Evolutionary conservation across 2,888 invertebrate species (phyloP), one percentile per base, ranked within the genome.

Genomic region (Dasysyrphus tricinctus): DNA sequence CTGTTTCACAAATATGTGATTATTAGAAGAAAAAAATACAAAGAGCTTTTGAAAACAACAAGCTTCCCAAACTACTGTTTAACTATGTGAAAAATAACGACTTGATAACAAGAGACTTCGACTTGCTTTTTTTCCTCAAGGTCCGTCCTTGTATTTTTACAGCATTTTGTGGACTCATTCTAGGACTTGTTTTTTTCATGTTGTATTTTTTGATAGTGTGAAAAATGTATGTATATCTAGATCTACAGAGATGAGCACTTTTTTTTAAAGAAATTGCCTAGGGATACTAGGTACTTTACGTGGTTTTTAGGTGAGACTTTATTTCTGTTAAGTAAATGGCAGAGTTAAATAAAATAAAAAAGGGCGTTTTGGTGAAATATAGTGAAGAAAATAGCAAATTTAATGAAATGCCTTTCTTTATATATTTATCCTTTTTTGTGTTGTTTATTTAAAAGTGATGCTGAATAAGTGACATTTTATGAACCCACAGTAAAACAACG

Each of bases 181-280:
- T 32, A n/a, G 29, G 14, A 32, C n/a, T 54, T 54, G 16, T n/a
- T 39, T 74, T n/a, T 37, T 63, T 49, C 56, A 32, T 39, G 19
- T 9, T 32, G 32, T 14, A 34, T 32, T 32, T 14, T n/a, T 56
- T 70, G 11, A 39, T 16, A 24, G 69, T 44, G 34, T 59, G 51
- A 44, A 59, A 39, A 59, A 69, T 29, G 12, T 14, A 54, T 54
- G 8, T 29, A 37, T 29, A 49, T 14, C 0, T 54, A 69, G 54
- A 44, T 37, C 6, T 39, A 19, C 9, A 44, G 61, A 69, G 74
- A 39, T 75, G 83, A 75, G 63, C 59, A 65, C 75, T 76, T 79
- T 76, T 79, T 69, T 61, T 51, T n/a, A n/a, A 16, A 79, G 70
- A 80, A 79, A 83, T 83, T 74, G 79, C 83, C 79, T 75, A 57